A percentile compares a stretch with the other conserved stretches of the same genome.
Evolutionary conservation across 2,888 invertebrate species (phyloP).

Genomic region (Trissolcus brochymenae): DNA sequence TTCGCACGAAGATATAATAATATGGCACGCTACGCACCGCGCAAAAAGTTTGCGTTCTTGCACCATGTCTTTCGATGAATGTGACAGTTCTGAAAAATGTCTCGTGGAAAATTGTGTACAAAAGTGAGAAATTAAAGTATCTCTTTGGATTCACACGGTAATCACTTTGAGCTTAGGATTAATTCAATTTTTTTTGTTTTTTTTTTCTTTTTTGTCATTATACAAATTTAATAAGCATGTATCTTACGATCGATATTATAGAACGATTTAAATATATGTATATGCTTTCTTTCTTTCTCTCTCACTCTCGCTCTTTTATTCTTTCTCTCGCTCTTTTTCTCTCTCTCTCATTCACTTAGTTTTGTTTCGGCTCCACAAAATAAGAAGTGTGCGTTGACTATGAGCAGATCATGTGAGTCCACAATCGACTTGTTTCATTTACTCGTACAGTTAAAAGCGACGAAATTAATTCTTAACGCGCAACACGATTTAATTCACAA

Average conservation of each 20-base stretch:
- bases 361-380: slow-evolving; percentile 26
- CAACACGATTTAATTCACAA: slow-evolving; percentile 25
- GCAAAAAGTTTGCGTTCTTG: slow-evolving; percentile 31
- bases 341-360: slow-evolving; percentile 29
- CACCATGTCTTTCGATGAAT: slow-evolving; percentile 52
- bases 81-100: slow-evolving; percentile 25
- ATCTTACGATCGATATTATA: slow-evolving; percentile 45
- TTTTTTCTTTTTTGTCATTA: slow-evolving; percentile 13
- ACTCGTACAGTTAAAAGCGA: slow-evolving; percentile 38
- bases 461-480: slow-evolving; percentile 29
- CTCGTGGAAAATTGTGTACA: slow-evolving; percentile 52
- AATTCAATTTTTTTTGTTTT: slow-evolving; percentile 18
- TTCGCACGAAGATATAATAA: slow-evolving; percentile 47
- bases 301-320: too few relatives aligned
- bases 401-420: slow-evolving; percentile 28
- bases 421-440: slow-evolving; percentile 24
- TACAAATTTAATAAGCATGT: slow-evolving; percentile 53
- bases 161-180: slow-evolving; percentile 55
- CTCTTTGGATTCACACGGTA: slow-evolving; percentile 50
- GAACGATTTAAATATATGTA: slow-evolving; percentile 52
- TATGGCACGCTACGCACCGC: slow-evolving; percentile 26
- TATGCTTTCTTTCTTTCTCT: slow-evolving; percentile 10
- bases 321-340: neutral
- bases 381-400: slow-evolving; percentile 47
- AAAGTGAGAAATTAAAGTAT: slow-evolving; percentile 58